Conservation (phyloP, 2,797 vertebrate genomes). For the Sebastes hubbsi region DNA sequence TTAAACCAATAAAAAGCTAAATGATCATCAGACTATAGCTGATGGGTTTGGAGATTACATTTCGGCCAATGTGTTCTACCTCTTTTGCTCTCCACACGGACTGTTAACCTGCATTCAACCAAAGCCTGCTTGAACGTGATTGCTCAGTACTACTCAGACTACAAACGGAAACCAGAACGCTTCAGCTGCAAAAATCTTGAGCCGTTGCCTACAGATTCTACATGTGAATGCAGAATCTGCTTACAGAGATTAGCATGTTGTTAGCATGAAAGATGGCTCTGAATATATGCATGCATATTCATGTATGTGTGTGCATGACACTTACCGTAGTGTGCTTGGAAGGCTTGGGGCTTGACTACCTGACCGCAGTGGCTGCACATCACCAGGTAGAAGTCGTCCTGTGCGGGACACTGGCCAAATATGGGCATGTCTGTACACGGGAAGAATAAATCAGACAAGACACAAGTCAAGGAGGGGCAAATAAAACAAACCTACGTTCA, state of each 20-base stretch:
- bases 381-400: conserved; percentile 99
- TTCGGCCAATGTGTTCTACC: too few relatives aligned
- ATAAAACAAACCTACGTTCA: conserved; percentile 27
- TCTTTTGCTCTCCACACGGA: too few relatives aligned
- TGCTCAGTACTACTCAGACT: too few relatives aligned
- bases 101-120: too few relatives aligned
- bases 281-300: conserved; percentile 5
- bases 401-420: conserved; percentile 99
- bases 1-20: too few relatives aligned
- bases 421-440: conserved; percentile 95
- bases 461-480: conserved; percentile 36
- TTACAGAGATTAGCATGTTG: neutral
- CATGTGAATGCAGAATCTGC: too few relatives aligned
- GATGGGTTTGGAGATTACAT: too few relatives aligned
- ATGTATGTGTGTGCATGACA: conserved; percentile 28
- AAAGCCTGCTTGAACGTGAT: too few relatives aligned
- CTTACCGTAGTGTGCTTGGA: conserved; percentile 99
- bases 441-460: conserved; percentile 23
- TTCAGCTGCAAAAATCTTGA: too few relatives aligned
- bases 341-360: conserved; percentile 99
- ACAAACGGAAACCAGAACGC: too few relatives aligned
- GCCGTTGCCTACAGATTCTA: too few relatives aligned
- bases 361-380: conserved; percentile 99
- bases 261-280: neutral
- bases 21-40: too few relatives aligned